Percentiles rank a stretch among this genome's conserved stretches.
These are phyloP conservation scores for Ariolimax columbianus DNA, from an alignment of 2,888 invertebrate species.

Conservation along the genomic window DNA sequence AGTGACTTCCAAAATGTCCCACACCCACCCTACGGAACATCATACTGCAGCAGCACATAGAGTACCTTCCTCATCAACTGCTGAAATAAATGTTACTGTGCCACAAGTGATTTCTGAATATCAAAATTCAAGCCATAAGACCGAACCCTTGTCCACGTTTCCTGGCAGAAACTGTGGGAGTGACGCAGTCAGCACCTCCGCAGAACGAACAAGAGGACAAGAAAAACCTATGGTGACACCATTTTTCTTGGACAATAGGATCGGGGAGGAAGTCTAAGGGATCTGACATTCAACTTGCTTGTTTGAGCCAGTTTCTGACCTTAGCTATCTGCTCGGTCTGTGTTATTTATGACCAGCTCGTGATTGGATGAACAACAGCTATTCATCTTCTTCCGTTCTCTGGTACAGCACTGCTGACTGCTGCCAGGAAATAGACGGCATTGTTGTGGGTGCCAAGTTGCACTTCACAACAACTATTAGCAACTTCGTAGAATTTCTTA, in stretches of 20 bases:
- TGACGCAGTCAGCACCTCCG: neutral
- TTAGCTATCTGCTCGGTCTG: neutral
- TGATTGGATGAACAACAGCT: neutral
- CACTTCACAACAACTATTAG: no score
- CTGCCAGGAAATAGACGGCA: neutral
- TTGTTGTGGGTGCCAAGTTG: neutral
- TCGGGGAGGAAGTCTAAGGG: slow-evolving; percentile 69
- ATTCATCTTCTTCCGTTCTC: no score
- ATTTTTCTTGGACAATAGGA: slow-evolving; percentile 65
- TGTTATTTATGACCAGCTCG: neutral
- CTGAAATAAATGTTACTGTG: neutral
- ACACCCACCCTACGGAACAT: neutral
- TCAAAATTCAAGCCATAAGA: slow-evolving; percentile 1
- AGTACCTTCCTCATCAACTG: slow-evolving; percentile 1
- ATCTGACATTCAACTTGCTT: neutral
- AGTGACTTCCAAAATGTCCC: neutral
- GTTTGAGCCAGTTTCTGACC: neutral
- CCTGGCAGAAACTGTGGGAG: neutral
- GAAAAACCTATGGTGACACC: slow-evolving; percentile 59
- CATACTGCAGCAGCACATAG: neutral
- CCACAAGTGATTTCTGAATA: neutral
- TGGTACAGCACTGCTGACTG: no score
- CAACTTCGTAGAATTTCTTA: no score
- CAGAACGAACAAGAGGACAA: slow-evolving; percentile 33
- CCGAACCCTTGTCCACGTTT: neutral